Evolutionary conservation across 2,113 vertebrate species (phyloP).

Genomic region (Daboia siamensis): DNA sequence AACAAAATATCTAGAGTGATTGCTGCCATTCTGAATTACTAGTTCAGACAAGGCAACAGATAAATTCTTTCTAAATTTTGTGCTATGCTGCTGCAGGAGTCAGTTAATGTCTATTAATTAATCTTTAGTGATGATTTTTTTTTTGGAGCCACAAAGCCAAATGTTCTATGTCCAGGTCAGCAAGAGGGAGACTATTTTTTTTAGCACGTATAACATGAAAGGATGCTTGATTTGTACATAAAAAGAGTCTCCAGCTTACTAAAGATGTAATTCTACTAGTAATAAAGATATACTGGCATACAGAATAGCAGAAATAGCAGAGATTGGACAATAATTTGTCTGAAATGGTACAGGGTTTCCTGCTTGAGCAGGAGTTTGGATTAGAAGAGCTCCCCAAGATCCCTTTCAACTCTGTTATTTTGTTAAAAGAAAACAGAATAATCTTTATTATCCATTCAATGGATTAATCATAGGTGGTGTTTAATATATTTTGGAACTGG

Average conservation of each 20-base stretch:
- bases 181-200: neutral
- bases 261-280: neutral
- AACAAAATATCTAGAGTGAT: constrained; percentile 47
- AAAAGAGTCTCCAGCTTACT: neutral
- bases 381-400: neutral
- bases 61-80: constrained; percentile 27
- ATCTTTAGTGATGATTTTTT: neutral
- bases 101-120: constrained; percentile 39
- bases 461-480: neutral
- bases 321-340: neutral
- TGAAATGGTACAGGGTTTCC: neutral
- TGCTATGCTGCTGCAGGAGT: constrained; percentile 14
- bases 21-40: constrained; percentile 53
- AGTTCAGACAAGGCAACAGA: constrained; percentile 46
- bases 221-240: neutral
- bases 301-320: neutral
- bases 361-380: neutral
- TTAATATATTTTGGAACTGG: neutral
- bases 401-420: neutral
- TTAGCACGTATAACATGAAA: rapidly evolving
- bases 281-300: neutral
- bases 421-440: neutral
- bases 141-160: constrained; percentile 21
- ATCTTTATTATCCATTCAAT: neutral
- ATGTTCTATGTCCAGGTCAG: constrained; percentile 29